phyloP scores from a whole-genome alignment of 2,113 vertebrate species.

The Notarius quadriscutis region DNA sequence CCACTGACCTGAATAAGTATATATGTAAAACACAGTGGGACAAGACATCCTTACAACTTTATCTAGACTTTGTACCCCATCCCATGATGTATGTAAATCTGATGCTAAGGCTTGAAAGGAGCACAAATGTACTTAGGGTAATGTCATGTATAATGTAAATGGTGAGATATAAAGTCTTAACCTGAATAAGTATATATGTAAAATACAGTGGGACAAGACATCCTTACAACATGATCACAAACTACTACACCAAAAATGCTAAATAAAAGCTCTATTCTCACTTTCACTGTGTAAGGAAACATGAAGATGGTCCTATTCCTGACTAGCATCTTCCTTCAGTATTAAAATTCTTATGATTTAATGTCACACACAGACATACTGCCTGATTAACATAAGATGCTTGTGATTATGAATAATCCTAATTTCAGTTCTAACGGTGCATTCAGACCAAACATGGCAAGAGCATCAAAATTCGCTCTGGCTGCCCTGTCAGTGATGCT shows the following conservation, averaged over 20 bases:
- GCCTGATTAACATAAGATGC: background rate
- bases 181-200: slow-evolving; percentile 49
- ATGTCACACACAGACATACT: background rate
- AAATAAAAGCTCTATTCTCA: slow-evolving; percentile 35
- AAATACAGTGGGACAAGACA: slow-evolving; percentile 50
- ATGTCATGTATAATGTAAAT: slow-evolving; percentile 39
- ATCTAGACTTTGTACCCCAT: slow-evolving; percentile 9
- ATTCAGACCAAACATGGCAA: too few species aligned
- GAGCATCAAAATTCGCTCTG: too few species aligned
- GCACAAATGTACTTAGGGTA: slow-evolving; percentile 43
- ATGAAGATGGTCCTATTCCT: background rate
- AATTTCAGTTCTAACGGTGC: background rate
- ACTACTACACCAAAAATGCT: too few species aligned
- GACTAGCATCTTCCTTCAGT: background rate
- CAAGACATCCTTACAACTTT: slow-evolving; percentile 47
- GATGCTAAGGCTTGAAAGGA: slow-evolving; percentile 13
- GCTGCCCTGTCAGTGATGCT: too few species aligned
- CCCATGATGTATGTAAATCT: slow-evolving; percentile 8
- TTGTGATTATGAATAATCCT: background rate
- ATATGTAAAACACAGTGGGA: slow-evolving; percentile 42
- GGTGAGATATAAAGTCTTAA: background rate
- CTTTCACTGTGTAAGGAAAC: slow-evolving; percentile 18
- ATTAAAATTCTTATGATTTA: background rate
- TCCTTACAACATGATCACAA: slow-evolving; percentile 33
- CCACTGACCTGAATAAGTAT: slow-evolving; percentile 50